Percentiles rank a stretch among this genome's conserved stretches.
Evolutionary conservation across 2,888 invertebrate genomes (phyloP).

Genomic region (Caenorhabditis sulstoni): DNA sequence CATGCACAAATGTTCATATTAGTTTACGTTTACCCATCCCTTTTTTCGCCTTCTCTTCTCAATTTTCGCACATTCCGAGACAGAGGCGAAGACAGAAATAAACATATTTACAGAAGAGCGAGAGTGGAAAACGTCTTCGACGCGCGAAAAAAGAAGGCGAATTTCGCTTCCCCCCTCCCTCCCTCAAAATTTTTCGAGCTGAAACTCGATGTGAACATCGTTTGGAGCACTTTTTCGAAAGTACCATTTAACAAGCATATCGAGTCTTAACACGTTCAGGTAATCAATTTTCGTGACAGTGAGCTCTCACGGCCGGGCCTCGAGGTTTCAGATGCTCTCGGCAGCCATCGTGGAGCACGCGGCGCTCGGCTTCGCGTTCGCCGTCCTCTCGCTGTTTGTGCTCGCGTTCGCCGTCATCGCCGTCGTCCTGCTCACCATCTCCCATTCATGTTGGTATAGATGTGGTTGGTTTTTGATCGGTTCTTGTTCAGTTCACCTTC

Average conservation of each 20-base stretch:
- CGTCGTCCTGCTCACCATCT: slow-evolving; percentile 70
- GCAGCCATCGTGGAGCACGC: slow-evolving; percentile 69
- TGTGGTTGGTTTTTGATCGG: slow-evolving; percentile 63
- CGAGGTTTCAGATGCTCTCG: slow-evolving; percentile 64
- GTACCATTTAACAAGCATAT: too few relatives aligned
- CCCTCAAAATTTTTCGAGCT: slow-evolving; percentile 16
- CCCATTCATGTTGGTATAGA: slow-evolving; percentile 71
- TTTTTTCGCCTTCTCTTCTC: slow-evolving; percentile 22
- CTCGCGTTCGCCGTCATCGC: slow-evolving; percentile 71
- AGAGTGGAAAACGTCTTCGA: too few relatives aligned
- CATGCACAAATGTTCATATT: slow-evolving; percentile 38
- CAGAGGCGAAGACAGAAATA: slow-evolving; percentile 22
- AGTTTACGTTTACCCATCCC: slow-evolving; percentile 48
- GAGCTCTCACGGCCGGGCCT: too few relatives aligned
- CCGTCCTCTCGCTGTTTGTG: slow-evolving; percentile 70
- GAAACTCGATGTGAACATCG: slow-evolving; percentile 49
- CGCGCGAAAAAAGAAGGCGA: too few relatives aligned
- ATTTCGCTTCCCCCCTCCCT: too few relatives aligned
- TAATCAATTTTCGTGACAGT: too few relatives aligned
- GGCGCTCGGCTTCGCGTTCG: slow-evolving; percentile 69
- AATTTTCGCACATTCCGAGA: slow-evolving; percentile 33
- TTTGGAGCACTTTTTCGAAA: too few relatives aligned
- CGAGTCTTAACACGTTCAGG: too few relatives aligned
- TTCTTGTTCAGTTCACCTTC: slow-evolving; percentile 1
- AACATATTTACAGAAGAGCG: slow-evolving; percentile 56